Conservation (phyloP, 2,113 vertebrate genomes). For the Nerophis lumbriciformis region DNA sequence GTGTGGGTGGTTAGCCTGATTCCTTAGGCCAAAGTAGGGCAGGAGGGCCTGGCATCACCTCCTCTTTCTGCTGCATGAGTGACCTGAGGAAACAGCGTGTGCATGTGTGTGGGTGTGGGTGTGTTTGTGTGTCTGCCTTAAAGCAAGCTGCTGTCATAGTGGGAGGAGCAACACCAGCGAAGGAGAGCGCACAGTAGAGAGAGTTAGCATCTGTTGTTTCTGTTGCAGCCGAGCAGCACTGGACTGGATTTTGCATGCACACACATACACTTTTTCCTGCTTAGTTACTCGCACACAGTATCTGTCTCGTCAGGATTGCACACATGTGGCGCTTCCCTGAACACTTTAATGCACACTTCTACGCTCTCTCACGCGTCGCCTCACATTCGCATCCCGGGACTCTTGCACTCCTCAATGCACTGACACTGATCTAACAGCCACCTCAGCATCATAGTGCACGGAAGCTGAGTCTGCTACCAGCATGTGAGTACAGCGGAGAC, state of each 20-base stretch:
- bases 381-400: slow-evolving; percentile 30
- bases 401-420: slow-evolving; percentile 6
- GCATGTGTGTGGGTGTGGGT: slow-evolving; percentile 16
- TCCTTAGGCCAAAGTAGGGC: slow-evolving; percentile 57
- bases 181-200: slow-evolving; percentile 33
- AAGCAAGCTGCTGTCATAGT: slow-evolving; percentile 55
- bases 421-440: slow-evolving; percentile 24
- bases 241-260: slow-evolving; percentile 27
- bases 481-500: slow-evolving; percentile 58
- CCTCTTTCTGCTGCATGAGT: slow-evolving; percentile 59
- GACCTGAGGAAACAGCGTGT: slow-evolving; percentile 53
- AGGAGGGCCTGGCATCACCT: slow-evolving; percentile 61
- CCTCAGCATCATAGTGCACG: slow-evolving; percentile 17
- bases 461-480: slow-evolving; percentile 40
- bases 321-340: slow-evolving; percentile 9
- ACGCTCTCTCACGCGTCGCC: neutral
- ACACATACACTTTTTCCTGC: slow-evolving; percentile 10
- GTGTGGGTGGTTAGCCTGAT: slow-evolving; percentile 13
- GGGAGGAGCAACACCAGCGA: slow-evolving; percentile 55
- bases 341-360: slow-evolving; percentile 8
- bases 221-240: slow-evolving; percentile 44
- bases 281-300: slow-evolving; percentile 20
- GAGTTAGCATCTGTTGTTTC: slow-evolving; percentile 68
- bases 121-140: slow-evolving; percentile 32
- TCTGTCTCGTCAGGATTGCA: slow-evolving; percentile 13